Conservation (phyloP, 1,140 invertebrate species). For the Drosophila busckii region DNA sequence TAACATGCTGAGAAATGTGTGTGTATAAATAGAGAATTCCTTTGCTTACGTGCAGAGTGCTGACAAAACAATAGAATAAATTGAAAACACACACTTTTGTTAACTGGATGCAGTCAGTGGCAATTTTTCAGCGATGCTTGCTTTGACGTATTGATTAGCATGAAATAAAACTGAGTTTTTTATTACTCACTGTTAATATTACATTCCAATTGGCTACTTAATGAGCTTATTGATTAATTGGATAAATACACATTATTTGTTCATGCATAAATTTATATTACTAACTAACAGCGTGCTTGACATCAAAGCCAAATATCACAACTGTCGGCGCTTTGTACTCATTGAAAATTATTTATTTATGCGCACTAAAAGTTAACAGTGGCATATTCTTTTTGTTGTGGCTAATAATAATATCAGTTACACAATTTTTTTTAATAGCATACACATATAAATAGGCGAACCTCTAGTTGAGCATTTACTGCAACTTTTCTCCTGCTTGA, state of each 20-base stretch:
- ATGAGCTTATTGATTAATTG: slow-evolving; percentile 37
- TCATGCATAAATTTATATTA: slow-evolving; percentile 37
- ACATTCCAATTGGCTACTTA: slow-evolving; percentile 1
- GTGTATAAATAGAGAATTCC: slow-evolving; percentile 70
- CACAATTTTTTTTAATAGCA: slow-evolving; percentile 1
- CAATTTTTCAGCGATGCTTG: too few species aligned
- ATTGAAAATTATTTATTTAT: background rate
- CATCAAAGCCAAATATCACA: background rate
- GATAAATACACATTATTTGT: slow-evolving; percentile 22
- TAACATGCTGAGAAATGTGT: slow-evolving; percentile 71
- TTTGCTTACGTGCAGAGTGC: slow-evolving; percentile 48
- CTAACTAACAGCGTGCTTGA: slow-evolving; percentile 15
- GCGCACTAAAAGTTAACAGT: too few species aligned
- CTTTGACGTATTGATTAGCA: too few species aligned
- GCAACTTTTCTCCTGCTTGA: too few species aligned
- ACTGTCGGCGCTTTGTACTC: slow-evolving; percentile 12
- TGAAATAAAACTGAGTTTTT: too few species aligned
- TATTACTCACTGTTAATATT: slow-evolving; percentile 16
- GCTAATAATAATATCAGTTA: too few species aligned
- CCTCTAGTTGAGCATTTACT: too few species aligned
- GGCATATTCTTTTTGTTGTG: background rate
- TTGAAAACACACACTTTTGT: slow-evolving; percentile 24
- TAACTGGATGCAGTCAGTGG: too few species aligned
- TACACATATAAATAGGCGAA: background rate
- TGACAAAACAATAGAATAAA: slow-evolving; percentile 14